Evolutionary conservation across 1,140 invertebrate species (phyloP), one percentile per base, ranked within the genome.

Genomic region (Trypoxylus dichotomus): DNA sequence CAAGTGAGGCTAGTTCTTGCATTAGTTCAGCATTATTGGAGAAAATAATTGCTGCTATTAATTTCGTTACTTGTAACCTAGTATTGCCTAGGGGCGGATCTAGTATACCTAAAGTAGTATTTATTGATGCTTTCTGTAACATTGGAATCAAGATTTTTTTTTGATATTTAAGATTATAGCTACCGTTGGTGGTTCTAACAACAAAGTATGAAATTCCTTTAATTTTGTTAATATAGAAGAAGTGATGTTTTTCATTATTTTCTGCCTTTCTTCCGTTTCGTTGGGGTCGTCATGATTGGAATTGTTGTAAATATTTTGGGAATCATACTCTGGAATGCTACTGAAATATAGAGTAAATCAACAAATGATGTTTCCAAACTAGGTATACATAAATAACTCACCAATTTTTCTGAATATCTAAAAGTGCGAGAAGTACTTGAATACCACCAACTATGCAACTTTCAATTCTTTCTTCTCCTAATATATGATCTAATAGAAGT

Each of bases 361-460:
- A 41, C 41, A 68, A 68, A 41, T 21, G 72, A n/a, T 1, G 41
- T 27, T 71, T n/a, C n/a, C n/a, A n/a, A n/a, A n/a, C n/a, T n/a
- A n/a, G n/a, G n/a, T n/a, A n/a, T n/a, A n/a, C n/a, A n/a, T 37
- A 71, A 37, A 42, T 54, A 15, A 80, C 77, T 80, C 81, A 85
- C 84, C 81, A 83, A 75, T 79, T 74, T 82, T 84, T 84, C 78
- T 89, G 90, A 82, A 87, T 82, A 79, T 89, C 91, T 80, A 95
- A 86, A 81, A 96, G 88, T 47, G 91, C 90, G 84, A 95, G 89
- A 85, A 95, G 89, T 85, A 95, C 91, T 87, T 91, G 89, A 83
- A 96, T 92, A 83, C 94, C 94, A 87, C 93, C 93, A 74, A 94
- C 90, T 83, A 95, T 91, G 83, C 91, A 91, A 85, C 91, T 93